Percentiles rank a stretch among this genome's conserved stretches.
Conservation (phyloP, 2,888 invertebrate species). For the Phyto melanocephala region DNA sequence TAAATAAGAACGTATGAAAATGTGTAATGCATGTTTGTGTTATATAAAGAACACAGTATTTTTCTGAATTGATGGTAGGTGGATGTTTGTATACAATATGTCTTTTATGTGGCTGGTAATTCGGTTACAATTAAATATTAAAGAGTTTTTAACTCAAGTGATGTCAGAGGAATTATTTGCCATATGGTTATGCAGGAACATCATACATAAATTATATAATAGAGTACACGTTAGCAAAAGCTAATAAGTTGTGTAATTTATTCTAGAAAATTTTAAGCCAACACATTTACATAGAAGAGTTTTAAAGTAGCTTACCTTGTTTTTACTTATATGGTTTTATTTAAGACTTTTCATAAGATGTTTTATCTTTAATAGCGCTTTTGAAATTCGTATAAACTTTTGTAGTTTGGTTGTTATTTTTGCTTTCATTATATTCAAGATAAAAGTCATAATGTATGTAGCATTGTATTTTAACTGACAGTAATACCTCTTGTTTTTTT, state of each 20-base stretch:
- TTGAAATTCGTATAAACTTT: not conserved
- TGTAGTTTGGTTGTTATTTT: not conserved
- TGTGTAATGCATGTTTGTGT: not conserved
- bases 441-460: constrained; percentile 45
- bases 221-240: not conserved
- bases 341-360: not conserved
- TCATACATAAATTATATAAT: not conserved
- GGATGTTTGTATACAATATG: not conserved
- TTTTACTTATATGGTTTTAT: not conserved
- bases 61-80: not conserved
- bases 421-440: not conserved
- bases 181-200: not conserved
- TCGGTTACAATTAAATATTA: constrained; percentile 24
- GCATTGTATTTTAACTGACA: constrained; percentile 43
- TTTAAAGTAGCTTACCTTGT: not conserved
- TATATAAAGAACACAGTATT: not conserved
- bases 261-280: not conserved
- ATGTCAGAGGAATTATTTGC: not conserved
- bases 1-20: too few relatives aligned
- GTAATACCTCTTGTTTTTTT: constrained; percentile 42
- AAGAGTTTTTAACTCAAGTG: not conserved
- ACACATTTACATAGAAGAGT: not conserved
- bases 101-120: not conserved
- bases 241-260: not conserved
- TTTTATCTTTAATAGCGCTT: not conserved